phyloP scores from a whole-genome alignment of 2,113 vertebrate species.

The Prunella himalayana region DNA sequence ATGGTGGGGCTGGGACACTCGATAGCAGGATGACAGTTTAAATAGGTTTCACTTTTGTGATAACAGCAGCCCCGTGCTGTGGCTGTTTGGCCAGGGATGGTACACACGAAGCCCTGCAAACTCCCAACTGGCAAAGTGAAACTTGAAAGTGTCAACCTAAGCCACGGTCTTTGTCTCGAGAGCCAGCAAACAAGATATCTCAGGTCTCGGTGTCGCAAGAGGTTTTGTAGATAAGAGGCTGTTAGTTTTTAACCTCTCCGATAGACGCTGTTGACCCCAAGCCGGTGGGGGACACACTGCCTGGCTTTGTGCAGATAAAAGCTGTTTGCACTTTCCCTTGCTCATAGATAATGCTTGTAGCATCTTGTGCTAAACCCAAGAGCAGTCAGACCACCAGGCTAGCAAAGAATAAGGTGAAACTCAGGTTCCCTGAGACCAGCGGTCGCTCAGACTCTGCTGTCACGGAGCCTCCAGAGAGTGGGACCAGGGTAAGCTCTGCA shows the following conservation, averaged over 20 bases:
- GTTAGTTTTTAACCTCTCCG: background rate
- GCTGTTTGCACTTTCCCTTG: background rate
- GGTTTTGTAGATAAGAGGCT: background rate
- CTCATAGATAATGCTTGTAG: background rate
- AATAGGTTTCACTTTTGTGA: background rate
- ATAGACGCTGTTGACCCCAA: background rate
- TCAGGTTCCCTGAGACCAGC: background rate
- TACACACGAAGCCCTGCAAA: background rate
- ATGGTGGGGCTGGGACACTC: background rate
- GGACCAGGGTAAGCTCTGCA: background rate
- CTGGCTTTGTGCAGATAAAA: constrained; percentile 26
- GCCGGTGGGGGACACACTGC: background rate
- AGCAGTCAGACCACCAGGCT: background rate
- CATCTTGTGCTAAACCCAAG: background rate
- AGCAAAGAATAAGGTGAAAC: background rate
- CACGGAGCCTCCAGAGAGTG: background rate
- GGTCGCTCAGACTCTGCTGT: background rate
- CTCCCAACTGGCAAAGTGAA: background rate
- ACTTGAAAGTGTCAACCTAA: background rate
- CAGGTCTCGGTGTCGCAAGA: background rate
- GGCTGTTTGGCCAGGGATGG: background rate
- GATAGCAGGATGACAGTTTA: background rate
- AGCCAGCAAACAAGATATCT: background rate
- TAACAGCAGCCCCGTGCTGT: background rate
- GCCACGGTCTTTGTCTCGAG: background rate